These are phyloP conservation scores for Neogale vison DNA, from an alignment of 2,113 vertebrate genomes.

Conservation along the genomic window DNA sequence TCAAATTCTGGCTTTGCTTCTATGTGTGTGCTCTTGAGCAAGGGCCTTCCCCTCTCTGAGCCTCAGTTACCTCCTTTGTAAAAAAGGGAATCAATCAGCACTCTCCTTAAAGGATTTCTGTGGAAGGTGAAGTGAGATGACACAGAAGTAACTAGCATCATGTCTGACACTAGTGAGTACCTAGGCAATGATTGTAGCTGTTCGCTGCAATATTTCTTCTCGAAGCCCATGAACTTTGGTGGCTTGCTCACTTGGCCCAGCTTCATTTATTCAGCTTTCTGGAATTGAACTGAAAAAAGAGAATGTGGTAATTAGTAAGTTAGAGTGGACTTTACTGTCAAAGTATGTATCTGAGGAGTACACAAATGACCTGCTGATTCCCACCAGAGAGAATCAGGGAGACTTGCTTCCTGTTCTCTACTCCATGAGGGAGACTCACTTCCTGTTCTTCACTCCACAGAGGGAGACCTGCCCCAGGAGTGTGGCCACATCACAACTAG, in stretches of 20 bases:
- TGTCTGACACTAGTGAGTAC: not conserved
- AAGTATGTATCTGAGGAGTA: not conserved
- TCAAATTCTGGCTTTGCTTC: not conserved
- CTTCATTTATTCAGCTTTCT: not conserved
- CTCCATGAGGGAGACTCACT: not conserved
- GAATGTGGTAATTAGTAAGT: not conserved
- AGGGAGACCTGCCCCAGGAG: not conserved
- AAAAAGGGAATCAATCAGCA: not conserved
- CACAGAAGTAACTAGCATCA: accelerated
- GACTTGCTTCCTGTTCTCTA: not conserved
- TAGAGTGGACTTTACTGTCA: not conserved
- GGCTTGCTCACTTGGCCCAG: not conserved
- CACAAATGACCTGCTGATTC: accelerated
- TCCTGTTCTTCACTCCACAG: not conserved
- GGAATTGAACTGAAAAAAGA: not conserved
- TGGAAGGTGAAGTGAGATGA: no score
- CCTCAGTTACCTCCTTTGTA: not conserved
- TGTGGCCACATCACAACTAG: accelerated
- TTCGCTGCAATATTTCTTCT: not conserved
- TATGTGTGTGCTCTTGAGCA: not conserved
- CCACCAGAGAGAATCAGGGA: not conserved
- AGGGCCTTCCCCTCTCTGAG: not conserved
- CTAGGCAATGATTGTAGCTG: not conserved
- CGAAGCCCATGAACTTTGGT: not conserved
- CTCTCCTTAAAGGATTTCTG: no score